These are phyloP conservation scores for Quadroppia sp. DNA, from an alignment of 2,888 invertebrate species.

Conservation along the genomic window DNA sequence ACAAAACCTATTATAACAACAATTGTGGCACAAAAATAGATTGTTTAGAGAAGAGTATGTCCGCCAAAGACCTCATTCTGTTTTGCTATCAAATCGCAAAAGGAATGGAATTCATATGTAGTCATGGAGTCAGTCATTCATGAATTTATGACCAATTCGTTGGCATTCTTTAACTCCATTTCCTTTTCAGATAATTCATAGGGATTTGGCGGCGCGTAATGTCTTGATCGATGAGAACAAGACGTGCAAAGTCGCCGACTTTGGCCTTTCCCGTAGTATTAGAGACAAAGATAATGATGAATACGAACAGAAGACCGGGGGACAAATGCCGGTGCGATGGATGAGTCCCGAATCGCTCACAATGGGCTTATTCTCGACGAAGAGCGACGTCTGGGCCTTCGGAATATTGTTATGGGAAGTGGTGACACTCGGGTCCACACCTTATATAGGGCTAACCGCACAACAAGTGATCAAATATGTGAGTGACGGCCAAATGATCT, in stretches of 20 bases:
- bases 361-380: slow-evolving; percentile 72
- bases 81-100: slow-evolving; percentile 86
- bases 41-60: slow-evolving; percentile 56
- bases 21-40: slow-evolving; percentile 59
- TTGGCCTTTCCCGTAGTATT: slow-evolving; percentile 86
- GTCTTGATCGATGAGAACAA: slow-evolving; percentile 80
- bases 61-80: slow-evolving; percentile 78
- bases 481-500: slow-evolving; percentile 70
- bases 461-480: slow-evolving; percentile 76
- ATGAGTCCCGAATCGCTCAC: slow-evolving; percentile 79
- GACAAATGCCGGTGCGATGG: slow-evolving; percentile 62
- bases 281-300: slow-evolving; percentile 62
- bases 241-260: slow-evolving; percentile 80
- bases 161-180: slow-evolving; percentile 37
- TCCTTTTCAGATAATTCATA: slow-evolving; percentile 66
- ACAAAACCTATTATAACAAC: slow-evolving; percentile 62
- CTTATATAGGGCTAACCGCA: slow-evolving; percentile 77
- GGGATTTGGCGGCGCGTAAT: slow-evolving; percentile 84
- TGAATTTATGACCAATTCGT: not conserved
- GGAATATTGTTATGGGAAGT: slow-evolving; percentile 83
- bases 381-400: slow-evolving; percentile 81
- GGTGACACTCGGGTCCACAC: slow-evolving; percentile 76
- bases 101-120: slow-evolving; percentile 80
- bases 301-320: slow-evolving; percentile 54
- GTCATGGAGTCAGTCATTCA: slow-evolving; percentile 64